These are phyloP conservation scores for Zaprionus ornatus DNA, from an alignment of 1,140 invertebrate species.

Conservation along the genomic window DNA sequence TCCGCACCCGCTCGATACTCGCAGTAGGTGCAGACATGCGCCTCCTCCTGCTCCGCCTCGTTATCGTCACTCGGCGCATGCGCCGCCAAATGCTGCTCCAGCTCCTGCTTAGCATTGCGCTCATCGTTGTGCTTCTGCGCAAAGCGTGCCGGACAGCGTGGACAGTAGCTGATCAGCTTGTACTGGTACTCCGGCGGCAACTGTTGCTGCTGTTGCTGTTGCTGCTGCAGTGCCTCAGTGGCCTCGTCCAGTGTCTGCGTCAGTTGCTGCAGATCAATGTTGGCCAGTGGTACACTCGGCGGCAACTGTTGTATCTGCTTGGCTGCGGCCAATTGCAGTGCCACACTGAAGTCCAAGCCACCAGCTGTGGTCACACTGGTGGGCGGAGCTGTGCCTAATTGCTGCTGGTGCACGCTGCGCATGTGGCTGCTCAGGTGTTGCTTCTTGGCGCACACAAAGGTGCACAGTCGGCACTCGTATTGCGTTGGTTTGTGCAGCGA, in stretches of 20 bases:
- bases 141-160: slow-evolving; percentile 91
- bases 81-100: slow-evolving; percentile 86
- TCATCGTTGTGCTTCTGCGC: slow-evolving; percentile 85
- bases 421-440: slow-evolving; percentile 91
- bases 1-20: slow-evolving; percentile 90
- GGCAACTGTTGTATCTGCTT: slow-evolving; percentile 59
- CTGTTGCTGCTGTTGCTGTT: slow-evolving; percentile 26
- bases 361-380: slow-evolving; percentile 12
- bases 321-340: slow-evolving; percentile 79
- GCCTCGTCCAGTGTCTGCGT: slow-evolving; percentile 42
- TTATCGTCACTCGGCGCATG: slow-evolving; percentile 84
- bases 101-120: slow-evolving; percentile 58
- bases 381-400: slow-evolving; percentile 22
- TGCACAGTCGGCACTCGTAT: slow-evolving; percentile 92
- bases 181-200: slow-evolving; percentile 82
- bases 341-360: slow-evolving; percentile 83
- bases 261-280: slow-evolving; percentile 60
- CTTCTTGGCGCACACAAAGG: slow-evolving; percentile 92
- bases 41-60: slow-evolving; percentile 47
- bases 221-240: background rate
- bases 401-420: slow-evolving; percentile 84
- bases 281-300: slow-evolving; percentile 46
- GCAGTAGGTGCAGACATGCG: slow-evolving; percentile 90
- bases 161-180: slow-evolving; percentile 85
- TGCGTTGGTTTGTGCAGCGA: slow-evolving; percentile 91